Base-by-base conservation (phyloP, 1,140 invertebrate genomes). In the Doryteuthis pealeii region DNA sequence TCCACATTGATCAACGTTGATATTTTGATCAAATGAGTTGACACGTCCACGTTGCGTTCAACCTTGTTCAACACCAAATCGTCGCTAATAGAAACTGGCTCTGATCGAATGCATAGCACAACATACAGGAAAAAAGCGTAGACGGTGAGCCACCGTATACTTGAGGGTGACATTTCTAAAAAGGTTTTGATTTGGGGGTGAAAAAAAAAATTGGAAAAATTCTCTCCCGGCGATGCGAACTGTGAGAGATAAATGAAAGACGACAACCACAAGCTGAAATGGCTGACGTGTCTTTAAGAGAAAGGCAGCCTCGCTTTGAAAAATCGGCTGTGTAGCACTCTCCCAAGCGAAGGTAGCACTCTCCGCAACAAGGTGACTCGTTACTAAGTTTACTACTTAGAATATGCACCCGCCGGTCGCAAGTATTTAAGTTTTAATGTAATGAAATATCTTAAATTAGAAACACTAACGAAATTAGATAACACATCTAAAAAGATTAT, bases 1-100 rank as follows among this genome's bases (percentile, higher is more conserved):
- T 96, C 93, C 73, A 96, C 85, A 71, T 92, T 93, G 77, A 97
- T 89, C 86, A 93, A 93, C 5, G 91, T 90, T 18, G 90, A 90
- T 32, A 95, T 92, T 89, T 96, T 96, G 0, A 95, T 94, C 45
- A 98, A 88, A 89, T 98, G 96, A 18, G 94, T 92, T 3, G 93
- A 91, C 70, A 97, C 88, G 89, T 99, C 95, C 73, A 98, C 91
- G 40, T 91, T 91, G 83, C 95, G 90, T 69, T 96, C 95, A 18
- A 95, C 93, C 90, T 94, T 95, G 83, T 92, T 93, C 76, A 95
- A 91, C 40, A 92, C 90, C 22, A 87, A 71, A 78, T 83, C 82
- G 4, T 66, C 76, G 71, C 84, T 83, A 68, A 87, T 79, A 22
- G 80, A 74, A 66, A 82, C 84, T 71, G 81, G 77, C 66, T 81